Percentiles rank a stretch among this genome's conserved stretches.
Evolutionary conservation across 2,888 invertebrate genomes (phyloP).

Genomic region (Aethes cnicana): DNA sequence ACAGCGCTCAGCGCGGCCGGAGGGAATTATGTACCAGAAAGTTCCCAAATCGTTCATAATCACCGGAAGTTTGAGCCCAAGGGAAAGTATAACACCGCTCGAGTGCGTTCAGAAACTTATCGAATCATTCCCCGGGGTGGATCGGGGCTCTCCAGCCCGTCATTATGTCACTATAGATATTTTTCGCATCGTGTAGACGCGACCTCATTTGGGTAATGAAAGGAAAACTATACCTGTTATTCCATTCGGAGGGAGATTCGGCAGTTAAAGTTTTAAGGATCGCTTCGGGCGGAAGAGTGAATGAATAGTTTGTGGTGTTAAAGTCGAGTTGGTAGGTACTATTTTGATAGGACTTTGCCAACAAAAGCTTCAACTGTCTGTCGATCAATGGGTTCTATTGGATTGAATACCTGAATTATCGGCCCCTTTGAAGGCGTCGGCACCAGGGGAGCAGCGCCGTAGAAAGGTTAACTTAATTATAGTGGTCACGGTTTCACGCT

Average conservation of each 20-base stretch:
- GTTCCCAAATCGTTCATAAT: conserved; percentile 28
- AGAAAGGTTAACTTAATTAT: conserved; percentile 63
- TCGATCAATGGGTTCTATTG: conserved; percentile 18
- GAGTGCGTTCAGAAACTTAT: conserved; percentile 20
- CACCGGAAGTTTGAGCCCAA: conserved; percentile 25
- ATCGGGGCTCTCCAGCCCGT: conserved; percentile 3
- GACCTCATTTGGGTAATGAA: conserved; percentile 9
- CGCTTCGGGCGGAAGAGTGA: conserved; percentile 8
- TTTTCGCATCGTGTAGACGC: not conserved
- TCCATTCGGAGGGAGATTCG: no score
- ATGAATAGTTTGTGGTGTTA: conserved; percentile 17
- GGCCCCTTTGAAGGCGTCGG: no score
- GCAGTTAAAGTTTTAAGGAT: not conserved
- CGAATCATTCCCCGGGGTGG: conserved; percentile 18
- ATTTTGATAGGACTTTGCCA: conserved; percentile 25
- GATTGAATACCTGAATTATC: no score
- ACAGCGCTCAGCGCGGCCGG: conserved; percentile 5
- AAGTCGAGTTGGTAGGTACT: conserved; percentile 1
- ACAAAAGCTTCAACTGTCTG: conserved; percentile 17
- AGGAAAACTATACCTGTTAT: conserved; percentile 12
- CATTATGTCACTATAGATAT: conserved; percentile 13
- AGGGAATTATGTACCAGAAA: conserved; percentile 24
- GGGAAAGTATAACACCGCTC: conserved; percentile 22
- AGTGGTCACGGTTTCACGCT: conserved; percentile 49
- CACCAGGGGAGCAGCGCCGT: conserved; percentile 44